phyloP scores from a whole-genome alignment of 2,113 vertebrate genomes.

The Perccottus glenii region DNA sequence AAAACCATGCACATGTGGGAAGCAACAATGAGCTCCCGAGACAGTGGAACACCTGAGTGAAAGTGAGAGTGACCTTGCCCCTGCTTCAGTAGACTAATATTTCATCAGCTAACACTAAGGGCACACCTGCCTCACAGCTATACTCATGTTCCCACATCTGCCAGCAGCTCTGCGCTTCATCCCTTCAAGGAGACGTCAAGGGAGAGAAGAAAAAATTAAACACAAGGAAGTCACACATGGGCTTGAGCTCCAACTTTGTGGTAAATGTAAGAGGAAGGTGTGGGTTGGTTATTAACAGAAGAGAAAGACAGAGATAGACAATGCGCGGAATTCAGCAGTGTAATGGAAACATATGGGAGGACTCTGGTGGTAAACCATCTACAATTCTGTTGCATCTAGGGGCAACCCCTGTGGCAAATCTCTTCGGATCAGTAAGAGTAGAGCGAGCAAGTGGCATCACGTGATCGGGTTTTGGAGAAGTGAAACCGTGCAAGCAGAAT shows the following conservation, averaged over 20 bases:
- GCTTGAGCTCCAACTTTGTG: constrained; percentile 16
- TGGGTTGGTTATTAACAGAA: constrained; percentile 33
- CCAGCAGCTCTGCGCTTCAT: constrained; percentile 48
- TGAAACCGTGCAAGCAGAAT: constrained; percentile 37
- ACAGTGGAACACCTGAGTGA: constrained; percentile 16
- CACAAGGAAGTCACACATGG: constrained; percentile 29
- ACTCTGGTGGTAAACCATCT: constrained; percentile 20
- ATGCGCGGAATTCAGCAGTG: background rate
- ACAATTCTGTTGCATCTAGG: background rate
- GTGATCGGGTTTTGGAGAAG: constrained; percentile 44
- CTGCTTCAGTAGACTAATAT: constrained; percentile 46
- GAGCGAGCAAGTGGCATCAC: constrained; percentile 54
- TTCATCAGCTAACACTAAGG: constrained; percentile 63
- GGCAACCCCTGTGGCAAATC: constrained; percentile 3
- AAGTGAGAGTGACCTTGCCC: constrained; percentile 52
- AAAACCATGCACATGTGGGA: background rate
- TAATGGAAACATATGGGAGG: background rate
- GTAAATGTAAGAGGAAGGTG: constrained; percentile 25
- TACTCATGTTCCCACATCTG: constrained; percentile 52
- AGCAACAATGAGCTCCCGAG: constrained; percentile 11
- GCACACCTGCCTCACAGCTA: constrained; percentile 67
- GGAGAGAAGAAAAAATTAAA: constrained; percentile 16
- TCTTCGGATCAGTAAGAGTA: background rate
- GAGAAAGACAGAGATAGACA: constrained; percentile 15
- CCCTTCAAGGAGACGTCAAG: constrained; percentile 41